These are phyloP conservation scores for Eleginops maclovinus DNA, from an alignment of 2,113 vertebrate genomes.

Conservation along the genomic window DNA sequence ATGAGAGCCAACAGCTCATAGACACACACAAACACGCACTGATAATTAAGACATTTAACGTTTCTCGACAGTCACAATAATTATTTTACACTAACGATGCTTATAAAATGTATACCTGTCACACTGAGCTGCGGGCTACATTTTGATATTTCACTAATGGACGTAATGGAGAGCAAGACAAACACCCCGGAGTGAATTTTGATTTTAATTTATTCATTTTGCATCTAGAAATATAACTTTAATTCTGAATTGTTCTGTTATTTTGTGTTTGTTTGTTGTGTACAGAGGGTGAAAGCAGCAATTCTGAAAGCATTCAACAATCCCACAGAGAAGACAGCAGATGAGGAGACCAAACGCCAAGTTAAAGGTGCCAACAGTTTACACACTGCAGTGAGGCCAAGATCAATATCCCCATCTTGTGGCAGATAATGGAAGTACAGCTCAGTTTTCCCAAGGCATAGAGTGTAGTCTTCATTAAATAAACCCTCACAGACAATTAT, in stretches of 20 bases:
- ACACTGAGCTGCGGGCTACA: slow-evolving; percentile 52
- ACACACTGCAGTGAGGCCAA: not conserved
- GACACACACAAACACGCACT: slow-evolving; percentile 48
- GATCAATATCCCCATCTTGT: slow-evolving; percentile 87
- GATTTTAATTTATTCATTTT: slow-evolving; percentile 23
- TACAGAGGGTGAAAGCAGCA: slow-evolving; percentile 93
- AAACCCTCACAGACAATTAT: not conserved
- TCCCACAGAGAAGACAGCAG: slow-evolving; percentile 96
- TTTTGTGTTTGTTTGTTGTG: slow-evolving; percentile 49
- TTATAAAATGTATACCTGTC: slow-evolving; percentile 71
- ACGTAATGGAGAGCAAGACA: slow-evolving; percentile 34
- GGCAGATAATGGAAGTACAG: slow-evolving; percentile 51
- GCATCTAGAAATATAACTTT: slow-evolving; percentile 12
- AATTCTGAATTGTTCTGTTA: not conserved
- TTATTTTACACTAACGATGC: slow-evolving; percentile 81
- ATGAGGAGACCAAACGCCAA: slow-evolving; percentile 96
- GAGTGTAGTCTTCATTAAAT: not conserved
- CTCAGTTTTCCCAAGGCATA: slow-evolving; percentile 8
- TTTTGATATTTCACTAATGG: slow-evolving; percentile 66
- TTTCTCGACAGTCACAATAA: slow-evolving; percentile 76
- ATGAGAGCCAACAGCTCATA: slow-evolving; percentile 62
- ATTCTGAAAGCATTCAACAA: slow-evolving; percentile 98
- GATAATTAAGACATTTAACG: slow-evolving; percentile 67
- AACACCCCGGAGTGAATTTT: not conserved
- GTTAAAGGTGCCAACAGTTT: slow-evolving; percentile 90